Evolutionary conservation across 2,797 vertebrate genomes (phyloP).

Genomic region (Trachops cirrhosus): DNA sequence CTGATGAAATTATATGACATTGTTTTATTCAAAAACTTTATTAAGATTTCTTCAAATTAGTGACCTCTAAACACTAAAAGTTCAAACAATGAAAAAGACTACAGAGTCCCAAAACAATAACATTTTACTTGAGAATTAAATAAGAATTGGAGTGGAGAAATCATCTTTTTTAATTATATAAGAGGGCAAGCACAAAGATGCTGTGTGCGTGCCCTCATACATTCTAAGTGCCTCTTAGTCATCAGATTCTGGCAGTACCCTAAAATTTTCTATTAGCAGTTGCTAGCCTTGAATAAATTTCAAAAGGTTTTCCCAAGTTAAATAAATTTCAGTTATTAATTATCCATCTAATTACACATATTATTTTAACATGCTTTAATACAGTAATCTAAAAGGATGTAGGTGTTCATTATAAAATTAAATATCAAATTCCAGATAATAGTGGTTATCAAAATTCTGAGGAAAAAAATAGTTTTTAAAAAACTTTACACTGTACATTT

Average conservation of each 20-base stretch:
- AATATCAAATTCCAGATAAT: slow-evolving; percentile 47
- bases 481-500: background rate
- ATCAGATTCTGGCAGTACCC: slow-evolving; percentile 25
- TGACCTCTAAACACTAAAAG: background rate
- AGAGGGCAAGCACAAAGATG: slow-evolving; percentile 21
- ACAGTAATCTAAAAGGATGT: slow-evolving; percentile 25
- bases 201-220: background rate
- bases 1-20: slow-evolving; percentile 76
- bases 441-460: slow-evolving; percentile 17
- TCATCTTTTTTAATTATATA: slow-evolving; percentile 32
- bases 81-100: slow-evolving; percentile 41
- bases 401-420: slow-evolving; percentile 35
- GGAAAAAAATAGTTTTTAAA: background rate
- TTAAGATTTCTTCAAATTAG: slow-evolving; percentile 39
- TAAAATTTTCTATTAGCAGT: slow-evolving; percentile 35
- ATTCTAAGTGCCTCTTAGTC: slow-evolving; percentile 36
- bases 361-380: slow-evolving; percentile 44
- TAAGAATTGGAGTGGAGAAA: background rate
- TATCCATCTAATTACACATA: slow-evolving; percentile 24
- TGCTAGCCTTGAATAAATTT: slow-evolving; percentile 32
- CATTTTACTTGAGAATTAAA: slow-evolving; percentile 46
- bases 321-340: slow-evolving; percentile 49
- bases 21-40: slow-evolving; percentile 59
- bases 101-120: slow-evolving; percentile 39
- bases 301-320: slow-evolving; percentile 47